These are phyloP conservation scores for Tichodroma muraria DNA, from an alignment of 2,113 vertebrate species.

Conservation along the genomic window DNA sequence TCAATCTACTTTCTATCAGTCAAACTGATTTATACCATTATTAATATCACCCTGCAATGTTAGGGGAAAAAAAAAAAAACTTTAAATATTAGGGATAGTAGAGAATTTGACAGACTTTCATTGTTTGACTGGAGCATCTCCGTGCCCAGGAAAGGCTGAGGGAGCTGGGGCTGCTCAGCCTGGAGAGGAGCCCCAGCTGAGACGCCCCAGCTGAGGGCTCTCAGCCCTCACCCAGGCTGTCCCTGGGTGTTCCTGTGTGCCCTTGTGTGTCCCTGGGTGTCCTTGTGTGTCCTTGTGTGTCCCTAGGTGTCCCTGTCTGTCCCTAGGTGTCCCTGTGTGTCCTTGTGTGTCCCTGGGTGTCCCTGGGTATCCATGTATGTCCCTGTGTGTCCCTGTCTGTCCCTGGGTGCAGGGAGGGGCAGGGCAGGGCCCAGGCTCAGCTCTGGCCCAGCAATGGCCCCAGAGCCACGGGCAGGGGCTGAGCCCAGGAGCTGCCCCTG, in stretches of 20 bases:
- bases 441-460: background rate
- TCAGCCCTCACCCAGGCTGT: accelerated
- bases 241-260: background rate
- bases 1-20: background rate
- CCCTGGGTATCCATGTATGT: no score
- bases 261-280: background rate
- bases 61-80: background rate
- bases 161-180: background rate
- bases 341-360: no score
- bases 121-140: background rate
- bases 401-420: background rate
- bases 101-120: background rate
- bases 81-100: background rate
- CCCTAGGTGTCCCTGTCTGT: background rate
- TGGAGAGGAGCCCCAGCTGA: background rate
- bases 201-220: no score
- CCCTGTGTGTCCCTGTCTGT: background rate
- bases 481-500: background rate
- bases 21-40: background rate
- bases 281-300: background rate
- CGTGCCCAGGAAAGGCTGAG: background rate
- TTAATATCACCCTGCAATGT: background rate
- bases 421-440: background rate
- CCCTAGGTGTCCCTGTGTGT: background rate
- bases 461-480: background rate